Percentiles rank a stretch among this genome's conserved stretches.
phyloP scores from a whole-genome alignment of 92 coral and sea anemone species.

The Porites lobata region DNA sequence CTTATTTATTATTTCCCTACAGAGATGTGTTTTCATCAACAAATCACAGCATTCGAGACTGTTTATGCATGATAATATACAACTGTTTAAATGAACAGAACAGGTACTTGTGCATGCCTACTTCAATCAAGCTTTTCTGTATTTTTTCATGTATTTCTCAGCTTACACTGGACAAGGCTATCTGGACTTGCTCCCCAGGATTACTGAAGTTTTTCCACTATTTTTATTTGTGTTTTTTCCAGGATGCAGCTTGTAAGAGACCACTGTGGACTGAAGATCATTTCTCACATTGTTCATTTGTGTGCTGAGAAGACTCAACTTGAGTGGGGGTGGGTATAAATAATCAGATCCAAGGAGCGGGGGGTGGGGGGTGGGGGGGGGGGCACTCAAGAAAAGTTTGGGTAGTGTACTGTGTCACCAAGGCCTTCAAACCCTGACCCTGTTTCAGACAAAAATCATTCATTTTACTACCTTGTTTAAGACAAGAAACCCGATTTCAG shows the following conservation, averaged over 20 bases:
- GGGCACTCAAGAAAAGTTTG: too few species aligned
- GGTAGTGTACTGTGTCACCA: too few species aligned
- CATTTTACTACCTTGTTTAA: too few species aligned
- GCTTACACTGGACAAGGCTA: neutral
- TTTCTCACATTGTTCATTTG: slow-evolving; percentile 83
- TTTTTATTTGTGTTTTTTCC: neutral
- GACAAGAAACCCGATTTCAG: too few species aligned
- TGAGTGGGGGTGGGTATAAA: slow-evolving; percentile 91
- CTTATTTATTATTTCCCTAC: neutral
- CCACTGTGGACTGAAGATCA: slow-evolving; percentile 71
- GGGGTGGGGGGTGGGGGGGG: too few species aligned
- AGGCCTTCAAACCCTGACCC: too few species aligned
- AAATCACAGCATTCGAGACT: slow-evolving; percentile 73
- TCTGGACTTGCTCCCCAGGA: neutral
- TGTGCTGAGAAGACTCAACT: slow-evolving; percentile 81
- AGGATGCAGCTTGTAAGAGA: slow-evolving; percentile 74
- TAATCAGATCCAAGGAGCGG: neutral
- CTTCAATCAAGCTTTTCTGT: neutral
- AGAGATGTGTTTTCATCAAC: slow-evolving; percentile 80
- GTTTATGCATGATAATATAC: slow-evolving; percentile 92
- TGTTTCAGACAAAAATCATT: too few species aligned
- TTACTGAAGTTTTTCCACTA: neutral
- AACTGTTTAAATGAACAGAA: slow-evolving; percentile 77
- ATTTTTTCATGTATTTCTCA: neutral
- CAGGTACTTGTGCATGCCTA: slow-evolving; percentile 52